Conservation (phyloP, 2,888 invertebrate species). For the Caenorhabditis japonica region DNA sequence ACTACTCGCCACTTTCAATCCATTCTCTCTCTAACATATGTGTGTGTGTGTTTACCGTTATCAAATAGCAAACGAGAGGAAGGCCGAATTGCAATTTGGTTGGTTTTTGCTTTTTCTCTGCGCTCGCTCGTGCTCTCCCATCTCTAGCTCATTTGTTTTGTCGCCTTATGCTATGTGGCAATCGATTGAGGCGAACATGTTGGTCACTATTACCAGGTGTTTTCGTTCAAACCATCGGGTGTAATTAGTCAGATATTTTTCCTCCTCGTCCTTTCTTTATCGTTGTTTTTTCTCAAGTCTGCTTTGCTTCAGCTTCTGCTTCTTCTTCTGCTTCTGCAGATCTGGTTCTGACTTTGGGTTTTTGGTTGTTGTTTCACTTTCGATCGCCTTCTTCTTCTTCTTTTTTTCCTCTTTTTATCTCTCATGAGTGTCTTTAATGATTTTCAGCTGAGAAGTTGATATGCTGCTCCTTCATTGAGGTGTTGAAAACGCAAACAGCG, state of each 20-base stretch:
- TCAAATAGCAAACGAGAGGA: conserved; percentile 46
- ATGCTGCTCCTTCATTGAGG: conserved; percentile 42
- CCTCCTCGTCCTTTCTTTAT: not conserved
- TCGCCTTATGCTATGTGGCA: conserved; percentile 4
- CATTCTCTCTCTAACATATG: conserved; percentile 26
- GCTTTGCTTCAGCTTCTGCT: not conserved
- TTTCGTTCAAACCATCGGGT: conserved; percentile 11
- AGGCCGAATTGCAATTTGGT: conserved; percentile 47
- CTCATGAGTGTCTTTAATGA: not conserved
- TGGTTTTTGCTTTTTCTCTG: conserved; percentile 32
- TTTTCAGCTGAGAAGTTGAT: conserved; percentile 37
- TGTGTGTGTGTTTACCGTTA: conserved; percentile 50
- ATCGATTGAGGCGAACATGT: conserved; percentile 33
- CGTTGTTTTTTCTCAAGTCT: not conserved
- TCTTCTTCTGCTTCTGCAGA: conserved; percentile 9
- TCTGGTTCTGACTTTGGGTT: conserved; percentile 45
- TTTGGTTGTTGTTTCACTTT: conserved; percentile 46
- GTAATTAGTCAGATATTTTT: conserved; percentile 26
- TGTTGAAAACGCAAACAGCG: conserved; percentile 53
- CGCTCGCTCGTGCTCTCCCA: no score
- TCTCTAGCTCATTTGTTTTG: conserved; percentile 29
- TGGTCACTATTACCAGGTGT: conserved; percentile 26
- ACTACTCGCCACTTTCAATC: conserved; percentile 24
- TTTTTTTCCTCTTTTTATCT: not conserved
- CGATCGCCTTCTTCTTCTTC: conserved; percentile 5